phyloP scores from a whole-genome alignment of 2,888 invertebrate genomes.

The Microchrysa polita region DNA sequence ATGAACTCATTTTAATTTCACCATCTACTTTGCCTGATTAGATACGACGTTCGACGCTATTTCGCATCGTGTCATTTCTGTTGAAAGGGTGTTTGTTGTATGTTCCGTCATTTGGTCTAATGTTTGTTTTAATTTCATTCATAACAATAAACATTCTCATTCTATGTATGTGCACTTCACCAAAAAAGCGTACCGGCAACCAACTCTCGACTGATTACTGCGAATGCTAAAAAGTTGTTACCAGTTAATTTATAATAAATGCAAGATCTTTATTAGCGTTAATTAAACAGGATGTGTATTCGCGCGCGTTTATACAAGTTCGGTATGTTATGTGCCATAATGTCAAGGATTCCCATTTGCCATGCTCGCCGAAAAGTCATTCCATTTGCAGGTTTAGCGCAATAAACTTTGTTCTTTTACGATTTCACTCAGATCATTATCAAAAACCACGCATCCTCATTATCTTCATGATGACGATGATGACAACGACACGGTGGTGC shows the following conservation, averaged over 20 bases:
- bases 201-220: neutral
- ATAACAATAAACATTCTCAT: conserved; percentile 19
- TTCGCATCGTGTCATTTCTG: neutral
- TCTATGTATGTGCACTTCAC: neutral
- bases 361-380: neutral
- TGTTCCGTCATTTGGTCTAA: neutral
- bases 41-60: too few species aligned
- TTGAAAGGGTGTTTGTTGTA: neutral
- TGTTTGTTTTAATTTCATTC: conserved; percentile 24
- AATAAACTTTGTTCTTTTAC: conserved; percentile 40
- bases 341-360: conserved; percentile 3
- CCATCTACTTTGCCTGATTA: neutral
- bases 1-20: neutral
- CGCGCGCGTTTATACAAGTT: too few species aligned
- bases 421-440: conserved; percentile 32
- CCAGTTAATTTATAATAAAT: conserved; percentile 41
- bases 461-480: conserved; percentile 4
- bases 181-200: too few species aligned
- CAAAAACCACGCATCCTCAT: conserved; percentile 42
- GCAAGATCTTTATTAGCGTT: conserved; percentile 38
- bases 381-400: conserved; percentile 11
- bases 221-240: conserved; percentile 24
- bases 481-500: too few species aligned
- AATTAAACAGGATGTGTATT: conserved; percentile 22
- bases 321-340: conserved; percentile 20